Conservation (phyloP, 1,140 invertebrate genomes). For the Zaprionus camerounensis region DNA sequence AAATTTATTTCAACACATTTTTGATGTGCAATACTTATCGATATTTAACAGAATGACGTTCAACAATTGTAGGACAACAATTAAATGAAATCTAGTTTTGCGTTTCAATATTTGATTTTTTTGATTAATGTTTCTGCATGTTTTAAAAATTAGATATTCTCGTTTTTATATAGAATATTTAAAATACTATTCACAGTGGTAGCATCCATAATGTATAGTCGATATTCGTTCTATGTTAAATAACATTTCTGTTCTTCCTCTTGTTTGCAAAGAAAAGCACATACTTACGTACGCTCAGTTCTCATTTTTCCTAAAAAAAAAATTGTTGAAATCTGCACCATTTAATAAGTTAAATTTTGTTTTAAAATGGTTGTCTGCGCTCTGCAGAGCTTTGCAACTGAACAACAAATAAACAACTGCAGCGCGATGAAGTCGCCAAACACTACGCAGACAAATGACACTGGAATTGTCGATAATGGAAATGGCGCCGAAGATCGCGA, state of each 20-base stretch:
- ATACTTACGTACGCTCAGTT: constrained; percentile 11
- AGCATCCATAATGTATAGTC: not conserved
- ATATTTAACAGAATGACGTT: not conserved
- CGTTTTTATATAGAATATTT: not conserved
- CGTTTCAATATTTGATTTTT: not conserved
- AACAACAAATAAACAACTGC: constrained; percentile 35
- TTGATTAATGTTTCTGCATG: not conserved
- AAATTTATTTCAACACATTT: not conserved
- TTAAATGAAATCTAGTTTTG: not conserved
- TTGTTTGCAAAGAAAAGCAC: constrained; percentile 7
- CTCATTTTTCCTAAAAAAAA: constrained; percentile 19
- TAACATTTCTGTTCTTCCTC: constrained; percentile 26
- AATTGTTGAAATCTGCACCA: constrained; percentile 14
- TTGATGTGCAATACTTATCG: not conserved
- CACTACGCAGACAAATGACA: constrained; percentile 14
- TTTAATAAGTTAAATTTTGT: not conserved
- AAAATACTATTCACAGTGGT: not conserved
- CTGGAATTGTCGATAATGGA: constrained; percentile 41
- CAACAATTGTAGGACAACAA: not conserved
- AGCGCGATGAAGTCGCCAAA: constrained; percentile 18
- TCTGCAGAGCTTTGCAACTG: constrained; percentile 42
- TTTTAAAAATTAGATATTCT: not conserved
- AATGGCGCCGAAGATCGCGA: constrained; percentile 56
- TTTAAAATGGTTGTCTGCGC: constrained; percentile 52
- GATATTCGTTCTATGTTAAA: not conserved